Evolutionary conservation across 2,888 invertebrate species (phyloP), one percentile per base, ranked within the genome.

Genomic region (Cataglyphis albicans): DNA sequence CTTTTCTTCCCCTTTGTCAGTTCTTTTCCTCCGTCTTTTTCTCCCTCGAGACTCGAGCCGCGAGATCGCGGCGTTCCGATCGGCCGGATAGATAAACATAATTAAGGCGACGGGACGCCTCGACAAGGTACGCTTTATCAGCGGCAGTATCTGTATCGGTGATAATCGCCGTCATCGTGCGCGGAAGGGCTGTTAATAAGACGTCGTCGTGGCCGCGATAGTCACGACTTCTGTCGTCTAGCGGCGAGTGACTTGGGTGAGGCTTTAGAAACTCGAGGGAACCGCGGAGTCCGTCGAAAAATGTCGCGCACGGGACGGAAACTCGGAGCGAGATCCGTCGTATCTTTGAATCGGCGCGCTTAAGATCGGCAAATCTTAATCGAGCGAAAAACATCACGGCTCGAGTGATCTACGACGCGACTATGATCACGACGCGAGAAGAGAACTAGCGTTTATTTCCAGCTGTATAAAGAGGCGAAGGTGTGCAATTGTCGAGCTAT

Each of bases 101-200:
- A 90, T 90, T 90, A 90, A 90, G 86, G 88, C 86, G 90, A 90
- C 87, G 86, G 86, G 85, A 82, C 73, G 35, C 73, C 74, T 75
- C 86, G 78, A 89, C 82, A 86, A 81, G 82, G 75, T 80, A 83
- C 73, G 81, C 67, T 83, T 87, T 89, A 89, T 87, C 87, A 41
- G 57, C 29, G 76, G 73, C 76, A 63, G 80, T 84, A 84, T 88
- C 84, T 84, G 84, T 86, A 84, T 75, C 85, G 82, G 64, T 74
- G 85, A 83, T 86, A 85, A 87, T 89, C 89, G 84, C 75, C 85
- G 78, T 87, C 84, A 87, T 87, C 88, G 84, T 55, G 84, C 72
- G 44, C 61, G 10, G 44, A 75, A 76, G 84, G 85, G 82, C 85
- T 84, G 88, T 89, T 88, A 88, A 89, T 88, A 89, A 89, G 88